Evolutionary conservation across 2,797 vertebrate genomes (phyloP).

Genomic region (Podarcis lilfordi): DNA sequence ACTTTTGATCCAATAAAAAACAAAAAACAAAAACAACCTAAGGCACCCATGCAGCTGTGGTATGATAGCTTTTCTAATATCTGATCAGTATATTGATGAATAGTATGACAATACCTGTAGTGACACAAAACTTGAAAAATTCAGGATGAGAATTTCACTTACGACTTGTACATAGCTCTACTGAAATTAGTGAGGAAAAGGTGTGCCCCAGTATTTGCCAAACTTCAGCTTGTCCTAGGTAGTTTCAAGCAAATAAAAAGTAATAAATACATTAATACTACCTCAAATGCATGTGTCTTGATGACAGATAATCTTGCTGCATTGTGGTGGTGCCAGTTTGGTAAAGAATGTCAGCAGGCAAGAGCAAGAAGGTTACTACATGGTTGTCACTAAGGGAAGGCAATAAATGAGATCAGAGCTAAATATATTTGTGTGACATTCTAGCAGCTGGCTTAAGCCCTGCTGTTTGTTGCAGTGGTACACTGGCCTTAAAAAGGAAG

Average conservation of each 20-base stretch:
- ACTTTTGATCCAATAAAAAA: too few species aligned
- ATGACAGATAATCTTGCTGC: constrained; percentile 36
- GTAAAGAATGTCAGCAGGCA: constrained; percentile 60
- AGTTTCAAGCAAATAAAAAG: background rate
- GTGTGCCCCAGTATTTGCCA: background rate
- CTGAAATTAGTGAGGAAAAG: background rate
- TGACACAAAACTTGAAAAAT: background rate
- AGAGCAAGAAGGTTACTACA: constrained; percentile 61
- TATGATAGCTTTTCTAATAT: too few species aligned
- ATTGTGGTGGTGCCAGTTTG: constrained; percentile 55
- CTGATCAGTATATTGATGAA: background rate
- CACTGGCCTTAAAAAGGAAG: constrained; percentile 81
- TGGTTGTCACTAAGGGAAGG: constrained; percentile 65
- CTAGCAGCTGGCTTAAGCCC: constrained; percentile 72
- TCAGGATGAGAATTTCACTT: background rate
- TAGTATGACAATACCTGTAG: background rate
- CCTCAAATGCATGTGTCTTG: constrained; percentile 39
- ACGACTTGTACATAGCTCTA: background rate
- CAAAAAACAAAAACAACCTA: too few species aligned
- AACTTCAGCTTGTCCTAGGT: background rate
- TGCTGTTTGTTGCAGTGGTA: constrained; percentile 74
- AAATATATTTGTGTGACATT: constrained; percentile 81
- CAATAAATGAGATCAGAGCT: constrained; percentile 79
- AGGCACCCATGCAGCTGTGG: too few species aligned
- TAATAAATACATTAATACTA: background rate